A percentile compares a stretch with the other conserved stretches of the same genome.
These are phyloP conservation scores for Odocoileus virginianus DNA, from an alignment of 2,113 vertebrate species.

Conservation along the genomic window DNA sequence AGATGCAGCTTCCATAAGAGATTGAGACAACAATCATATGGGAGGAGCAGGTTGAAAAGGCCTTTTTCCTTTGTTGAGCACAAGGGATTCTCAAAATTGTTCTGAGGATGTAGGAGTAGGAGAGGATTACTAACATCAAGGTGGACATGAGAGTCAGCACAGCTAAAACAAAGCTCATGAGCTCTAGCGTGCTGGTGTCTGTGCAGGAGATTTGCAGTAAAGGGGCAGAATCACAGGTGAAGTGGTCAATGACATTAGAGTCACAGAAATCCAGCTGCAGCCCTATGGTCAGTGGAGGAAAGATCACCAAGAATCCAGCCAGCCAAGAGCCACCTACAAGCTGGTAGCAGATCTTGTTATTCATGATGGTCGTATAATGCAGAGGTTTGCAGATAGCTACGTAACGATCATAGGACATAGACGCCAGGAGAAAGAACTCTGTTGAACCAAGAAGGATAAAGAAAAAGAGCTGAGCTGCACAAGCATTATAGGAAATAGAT, in stretches of 20 bases:
- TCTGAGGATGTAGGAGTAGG: conserved; percentile 42
- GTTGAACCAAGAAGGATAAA: conserved; percentile 28
- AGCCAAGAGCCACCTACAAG: conserved; percentile 57
- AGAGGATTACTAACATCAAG: conserved; percentile 20
- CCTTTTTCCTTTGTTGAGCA: conserved; percentile 48
- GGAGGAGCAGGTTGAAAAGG: conserved; percentile 32
- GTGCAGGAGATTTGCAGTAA: conserved; percentile 52
- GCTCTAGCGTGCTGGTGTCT: conserved; percentile 36
- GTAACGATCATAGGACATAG: conserved; percentile 75
- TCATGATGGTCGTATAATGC: conserved; percentile 66
- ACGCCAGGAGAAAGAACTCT: conserved; percentile 62
- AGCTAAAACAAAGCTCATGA: conserved; percentile 37
- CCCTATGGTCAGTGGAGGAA: conserved; percentile 51
- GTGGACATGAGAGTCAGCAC: conserved; percentile 36
- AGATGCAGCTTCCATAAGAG: conserved; percentile 73
- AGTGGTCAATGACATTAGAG: conserved; percentile 51
- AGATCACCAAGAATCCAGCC: conserved; percentile 51
- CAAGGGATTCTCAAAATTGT: conserved; percentile 52
- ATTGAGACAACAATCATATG: conserved; percentile 46
- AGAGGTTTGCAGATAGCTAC: conserved; percentile 71
- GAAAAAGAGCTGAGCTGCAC: conserved; percentile 44
- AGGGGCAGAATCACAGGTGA: conserved; percentile 53
- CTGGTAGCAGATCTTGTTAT: conserved; percentile 40
- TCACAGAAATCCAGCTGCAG: conserved; percentile 55
- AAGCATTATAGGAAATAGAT: conserved; percentile 42